Evolutionary conservation across 2,113 vertebrate species (phyloP), one percentile per base, ranked within the genome.

Genomic region (Ophthalmolycus amberensis): DNA sequence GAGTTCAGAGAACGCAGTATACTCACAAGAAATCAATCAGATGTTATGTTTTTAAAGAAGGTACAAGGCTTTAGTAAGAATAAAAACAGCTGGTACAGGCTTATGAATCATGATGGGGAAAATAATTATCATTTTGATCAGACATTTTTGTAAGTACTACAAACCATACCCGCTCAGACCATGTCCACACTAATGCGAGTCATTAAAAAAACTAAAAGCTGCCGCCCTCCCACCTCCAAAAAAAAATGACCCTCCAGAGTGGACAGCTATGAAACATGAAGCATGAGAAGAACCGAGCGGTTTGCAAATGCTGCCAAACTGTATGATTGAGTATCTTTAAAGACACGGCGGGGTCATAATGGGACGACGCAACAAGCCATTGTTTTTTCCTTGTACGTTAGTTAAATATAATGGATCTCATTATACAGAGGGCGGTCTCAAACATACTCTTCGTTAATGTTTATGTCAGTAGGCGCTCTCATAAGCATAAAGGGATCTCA

Each of bases 141-240:
- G 3, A 60, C 14, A 63, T 66, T 50, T 75, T 56, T 72, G 29
- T 32, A 75, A 82, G 58, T 9, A 10, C 40, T 32, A 29, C 18
- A 62, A 15, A 64, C 29, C 68, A 71, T 20, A 69, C 44, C 32
- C n/a, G 50, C 42, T 44, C 71, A 48, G 18, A 25, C 38, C 29
- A 38, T 72, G 37, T 59, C 48, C 68, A 75, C 82, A 52, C 59
- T 54, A 71, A 80, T 84, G 84, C 3, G 8, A 76, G 62, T 75
- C 14, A 38, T 79, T 80, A 79, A 79, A 22, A 69, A 58, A 32
- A 32, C 3, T 32, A 32, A 32, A 50, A 79, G 25, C 77, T 2
- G 6, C 27, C 16, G 1, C 58, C 46, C 42, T 44, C 60, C 56
- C 16, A 22, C 25, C 62, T 68, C 32, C 27, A 14, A 38, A 20